Conservation (phyloP, 2,113 vertebrate species). For the Herpetotheres cachinnans region DNA sequence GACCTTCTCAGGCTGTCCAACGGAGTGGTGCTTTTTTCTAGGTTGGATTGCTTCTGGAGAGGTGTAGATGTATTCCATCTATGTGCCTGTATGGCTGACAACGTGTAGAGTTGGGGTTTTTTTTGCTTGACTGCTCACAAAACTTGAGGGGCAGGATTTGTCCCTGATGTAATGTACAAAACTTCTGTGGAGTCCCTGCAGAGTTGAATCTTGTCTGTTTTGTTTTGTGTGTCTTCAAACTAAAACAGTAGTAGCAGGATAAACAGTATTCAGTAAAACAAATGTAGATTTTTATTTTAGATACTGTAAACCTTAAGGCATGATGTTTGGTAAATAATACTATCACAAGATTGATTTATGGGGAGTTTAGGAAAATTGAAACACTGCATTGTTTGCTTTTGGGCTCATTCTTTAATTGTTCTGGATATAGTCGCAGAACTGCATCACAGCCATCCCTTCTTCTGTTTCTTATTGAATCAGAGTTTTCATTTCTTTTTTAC, state of each 20-base stretch:
- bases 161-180: background rate
- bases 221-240: background rate
- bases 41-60: background rate
- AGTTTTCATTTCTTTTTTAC: background rate
- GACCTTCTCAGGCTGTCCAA: background rate
- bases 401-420: background rate
- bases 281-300: background rate
- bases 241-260: background rate
- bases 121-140: background rate
- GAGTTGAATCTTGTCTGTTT: background rate
- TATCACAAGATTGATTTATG: background rate
- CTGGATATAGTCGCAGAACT: background rate
- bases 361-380: background rate
- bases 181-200: background rate
- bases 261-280: background rate
- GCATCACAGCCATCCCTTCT: background rate
- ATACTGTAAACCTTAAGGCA: background rate
- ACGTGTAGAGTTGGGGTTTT: background rate
- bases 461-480: background rate
- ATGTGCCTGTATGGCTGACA: background rate
- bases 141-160: background rate
- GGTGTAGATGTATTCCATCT: background rate
- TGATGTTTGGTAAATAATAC: background rate
- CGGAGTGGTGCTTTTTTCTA: background rate
- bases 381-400: background rate